Conservation (phyloP, 2,797 vertebrate species). For the Acanthopagrus latus region DNA sequence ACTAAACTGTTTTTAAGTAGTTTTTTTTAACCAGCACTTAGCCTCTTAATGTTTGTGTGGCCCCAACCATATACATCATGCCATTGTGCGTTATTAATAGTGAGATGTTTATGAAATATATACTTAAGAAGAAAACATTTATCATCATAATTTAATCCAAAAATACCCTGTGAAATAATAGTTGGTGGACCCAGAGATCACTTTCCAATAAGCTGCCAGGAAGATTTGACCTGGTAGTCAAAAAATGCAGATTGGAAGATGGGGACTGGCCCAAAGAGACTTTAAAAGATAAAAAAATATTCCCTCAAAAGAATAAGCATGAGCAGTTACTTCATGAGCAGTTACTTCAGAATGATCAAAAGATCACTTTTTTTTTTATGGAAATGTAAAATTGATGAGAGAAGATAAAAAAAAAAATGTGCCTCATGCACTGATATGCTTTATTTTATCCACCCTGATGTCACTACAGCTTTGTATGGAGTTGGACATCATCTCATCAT, state of each 20-base stretch:
- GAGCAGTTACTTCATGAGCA: not conserved
- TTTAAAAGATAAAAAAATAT: not conserved
- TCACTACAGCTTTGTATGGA: conserved; percentile 23
- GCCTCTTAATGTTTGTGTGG: not conserved
- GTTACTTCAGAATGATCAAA: not conserved
- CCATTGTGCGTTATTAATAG: not conserved
- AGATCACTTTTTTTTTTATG: not conserved
- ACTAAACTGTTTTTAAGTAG: not conserved
- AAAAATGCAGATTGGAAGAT: not conserved
- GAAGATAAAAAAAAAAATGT: not conserved
- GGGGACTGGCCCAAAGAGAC: not conserved
- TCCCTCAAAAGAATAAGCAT: not conserved
- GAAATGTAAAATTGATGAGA: not conserved
- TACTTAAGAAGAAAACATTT: not conserved
- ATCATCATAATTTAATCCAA: not conserved
- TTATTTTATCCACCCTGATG: conserved; percentile 24
- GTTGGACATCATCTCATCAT: conserved; percentile 8
- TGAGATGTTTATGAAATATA: not conserved
- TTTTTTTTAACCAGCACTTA: not conserved
- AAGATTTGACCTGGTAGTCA: not conserved
- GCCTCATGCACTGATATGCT: not conserved
- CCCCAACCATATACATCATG: too few species aligned
- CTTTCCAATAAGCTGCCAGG: not conserved
- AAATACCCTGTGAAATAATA: not conserved
- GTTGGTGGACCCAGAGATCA: not conserved